Evolutionary conservation across 2,797 vertebrate species (phyloP).

Genomic region (Megalops cyprinoides): DNA sequence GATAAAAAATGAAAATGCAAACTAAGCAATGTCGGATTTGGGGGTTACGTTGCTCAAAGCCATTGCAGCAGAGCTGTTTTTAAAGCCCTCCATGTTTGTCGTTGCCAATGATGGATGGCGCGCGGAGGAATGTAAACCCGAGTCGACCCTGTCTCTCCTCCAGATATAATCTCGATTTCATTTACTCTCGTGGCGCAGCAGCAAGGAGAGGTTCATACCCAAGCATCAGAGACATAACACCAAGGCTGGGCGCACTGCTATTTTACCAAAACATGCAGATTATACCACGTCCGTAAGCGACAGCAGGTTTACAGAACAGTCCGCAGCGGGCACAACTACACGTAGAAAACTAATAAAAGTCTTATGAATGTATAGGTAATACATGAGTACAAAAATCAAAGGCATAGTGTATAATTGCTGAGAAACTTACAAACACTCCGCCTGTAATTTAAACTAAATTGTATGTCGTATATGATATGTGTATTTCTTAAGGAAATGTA

Average conservation of each 20-base stretch:
- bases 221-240: background rate
- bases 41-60: slow-evolving; percentile 28
- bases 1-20: slow-evolving; percentile 28
- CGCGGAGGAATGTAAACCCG: slow-evolving; percentile 64
- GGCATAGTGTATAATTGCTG: background rate
- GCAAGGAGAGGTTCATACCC: slow-evolving; percentile 25
- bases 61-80: slow-evolving; percentile 65
- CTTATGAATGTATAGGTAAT: background rate
- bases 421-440: background rate
- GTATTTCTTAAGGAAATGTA: background rate
- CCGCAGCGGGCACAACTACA: too few relatives aligned
- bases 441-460: background rate
- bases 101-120: slow-evolving; percentile 69
- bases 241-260: background rate
- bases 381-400: background rate
- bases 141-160: slow-evolving; percentile 57
- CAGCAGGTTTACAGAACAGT: background rate
- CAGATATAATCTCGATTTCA: slow-evolving; percentile 45
- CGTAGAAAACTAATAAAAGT: background rate
- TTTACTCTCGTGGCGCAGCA: slow-evolving; percentile 39
- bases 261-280: slow-evolving; percentile 35
- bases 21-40: slow-evolving; percentile 31
- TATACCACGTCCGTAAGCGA: slow-evolving; percentile 8
- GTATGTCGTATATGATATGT: background rate
- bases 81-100: slow-evolving; percentile 65